phyloP scores from a whole-genome alignment of 2,113 vertebrate genomes.

The Stomatorhinus ivindoensis region DNA sequence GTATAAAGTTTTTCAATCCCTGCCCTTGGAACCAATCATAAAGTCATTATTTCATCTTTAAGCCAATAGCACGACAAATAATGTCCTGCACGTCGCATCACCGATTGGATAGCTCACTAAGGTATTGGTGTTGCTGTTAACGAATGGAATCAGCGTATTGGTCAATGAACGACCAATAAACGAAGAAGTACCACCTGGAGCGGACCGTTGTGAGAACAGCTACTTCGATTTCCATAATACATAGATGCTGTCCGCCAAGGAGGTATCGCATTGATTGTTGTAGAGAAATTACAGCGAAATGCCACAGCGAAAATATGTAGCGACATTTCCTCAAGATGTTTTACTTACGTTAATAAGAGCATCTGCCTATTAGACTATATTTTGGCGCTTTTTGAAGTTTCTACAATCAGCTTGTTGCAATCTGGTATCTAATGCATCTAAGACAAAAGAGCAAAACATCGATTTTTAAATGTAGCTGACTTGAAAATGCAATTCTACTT shows the following conservation, averaged over 20 bases:
- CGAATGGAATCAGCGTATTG: conserved; percentile 9
- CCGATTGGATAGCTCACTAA: not conserved
- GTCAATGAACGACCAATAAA: conserved; percentile 6
- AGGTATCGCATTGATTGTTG: conserved; percentile 9
- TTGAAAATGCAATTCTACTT: conserved; percentile 11
- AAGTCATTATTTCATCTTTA: not conserved
- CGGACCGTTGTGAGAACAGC: conserved; percentile 20
- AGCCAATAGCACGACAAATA: conserved; percentile 1
- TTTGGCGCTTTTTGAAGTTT: not conserved
- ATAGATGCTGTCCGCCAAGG: conserved; percentile 3
- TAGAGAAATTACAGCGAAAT: not conserved
- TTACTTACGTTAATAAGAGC: not conserved
- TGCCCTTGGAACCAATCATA: conserved; percentile 13
- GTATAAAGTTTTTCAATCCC: conserved; percentile 11
- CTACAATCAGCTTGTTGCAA: conserved; percentile 7
- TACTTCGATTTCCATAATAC: conserved; percentile 7
- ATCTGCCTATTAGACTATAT: not conserved
- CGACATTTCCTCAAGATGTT: conserved; percentile 9
- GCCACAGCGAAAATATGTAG: conserved; percentile 5
- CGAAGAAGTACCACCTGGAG: not conserved
- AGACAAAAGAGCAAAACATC: conserved; percentile 18
- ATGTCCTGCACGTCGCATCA: not conserved
- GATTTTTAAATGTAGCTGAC: conserved; percentile 18
- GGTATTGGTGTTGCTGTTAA: not conserved
- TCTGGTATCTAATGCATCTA: conserved; percentile 6